phyloP scores from a whole-genome alignment of 2,888 invertebrate species.

The Prenolepis imparis region DNA sequence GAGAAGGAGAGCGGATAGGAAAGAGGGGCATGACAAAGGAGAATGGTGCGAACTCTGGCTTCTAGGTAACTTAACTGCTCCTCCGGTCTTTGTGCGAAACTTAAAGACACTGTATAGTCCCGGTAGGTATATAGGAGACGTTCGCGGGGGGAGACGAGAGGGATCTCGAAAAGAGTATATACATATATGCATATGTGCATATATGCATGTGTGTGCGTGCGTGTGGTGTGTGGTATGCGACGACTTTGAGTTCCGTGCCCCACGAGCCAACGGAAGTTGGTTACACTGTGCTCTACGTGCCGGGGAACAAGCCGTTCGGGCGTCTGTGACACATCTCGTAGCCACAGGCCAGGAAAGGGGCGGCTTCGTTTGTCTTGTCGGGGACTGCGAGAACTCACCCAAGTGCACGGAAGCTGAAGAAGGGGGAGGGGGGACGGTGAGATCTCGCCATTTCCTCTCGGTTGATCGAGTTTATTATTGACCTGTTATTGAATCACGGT shows the following conservation, averaged over 20 bases:
- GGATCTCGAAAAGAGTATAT: neutral
- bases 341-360: conserved; percentile 69
- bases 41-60: conserved; percentile 64
- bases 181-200: neutral
- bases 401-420: neutral
- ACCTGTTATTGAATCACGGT: conserved; percentile 41
- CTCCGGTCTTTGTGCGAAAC: conserved; percentile 73
- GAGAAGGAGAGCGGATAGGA: neutral
- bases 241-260: conserved; percentile 66
- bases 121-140: conserved; percentile 36
- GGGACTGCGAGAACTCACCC: conserved; percentile 59
- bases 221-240: neutral
- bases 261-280: conserved; percentile 52
- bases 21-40: conserved; percentile 46
- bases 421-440: neutral
- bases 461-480: conserved; percentile 52
- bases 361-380: conserved; percentile 71
- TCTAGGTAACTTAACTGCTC: conserved; percentile 70
- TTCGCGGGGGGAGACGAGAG: neutral
- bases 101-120: conserved; percentile 67
- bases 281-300: conserved; percentile 68
- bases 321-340: conserved; percentile 70
- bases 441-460: conserved; percentile 20
- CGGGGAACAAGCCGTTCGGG: conserved; percentile 68
- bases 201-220: neutral